Conservation (phyloP, 1,140 invertebrate species). For the Drosophila serrata region DNA sequence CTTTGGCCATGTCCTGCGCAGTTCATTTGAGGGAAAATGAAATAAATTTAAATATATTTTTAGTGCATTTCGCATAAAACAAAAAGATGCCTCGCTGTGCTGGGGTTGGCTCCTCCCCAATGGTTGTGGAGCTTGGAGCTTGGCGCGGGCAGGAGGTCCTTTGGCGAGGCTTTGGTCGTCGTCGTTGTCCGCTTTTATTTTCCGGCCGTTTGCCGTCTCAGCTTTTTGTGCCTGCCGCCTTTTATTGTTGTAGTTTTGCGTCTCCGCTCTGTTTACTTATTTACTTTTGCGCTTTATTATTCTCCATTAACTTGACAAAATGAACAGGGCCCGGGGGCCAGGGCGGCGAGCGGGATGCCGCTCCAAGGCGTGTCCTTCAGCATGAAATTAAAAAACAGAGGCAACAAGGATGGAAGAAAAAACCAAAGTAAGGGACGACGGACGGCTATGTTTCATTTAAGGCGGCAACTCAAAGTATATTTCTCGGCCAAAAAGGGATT, state of each 20-base stretch:
- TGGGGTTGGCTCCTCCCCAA: constrained; percentile 4
- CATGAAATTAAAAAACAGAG: constrained; percentile 59
- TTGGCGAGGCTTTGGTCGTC: constrained; percentile 55
- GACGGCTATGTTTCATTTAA: constrained; percentile 45
- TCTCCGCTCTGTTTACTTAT: constrained; percentile 76
- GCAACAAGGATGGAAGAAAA: constrained; percentile 3
- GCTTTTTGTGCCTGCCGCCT: constrained; percentile 68
- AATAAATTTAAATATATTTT: constrained; percentile 85
- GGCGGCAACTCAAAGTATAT: constrained; percentile 45
- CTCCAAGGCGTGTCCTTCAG: constrained; percentile 41
- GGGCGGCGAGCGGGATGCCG: background rate
- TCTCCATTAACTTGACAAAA: constrained; percentile 84
- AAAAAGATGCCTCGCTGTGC: constrained; percentile 78
- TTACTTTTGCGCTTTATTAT: constrained; percentile 83
- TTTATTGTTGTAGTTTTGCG: constrained; percentile 80
- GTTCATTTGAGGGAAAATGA: constrained; percentile 81
- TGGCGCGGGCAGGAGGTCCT: constrained; percentile 20
- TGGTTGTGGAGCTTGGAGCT: too few species aligned
- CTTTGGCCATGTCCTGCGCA: constrained; percentile 58
- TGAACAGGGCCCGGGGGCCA: constrained; percentile 46
- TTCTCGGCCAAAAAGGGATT: constrained; percentile 42
- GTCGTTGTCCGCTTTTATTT: constrained; percentile 69
- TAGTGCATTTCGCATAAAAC: constrained; percentile 84
- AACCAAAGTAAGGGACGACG: constrained; percentile 7
- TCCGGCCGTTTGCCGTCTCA: constrained; percentile 79